phyloP scores from a whole-genome alignment of 2,113 vertebrate genomes.

The Sinosuthora webbiana region DNA sequence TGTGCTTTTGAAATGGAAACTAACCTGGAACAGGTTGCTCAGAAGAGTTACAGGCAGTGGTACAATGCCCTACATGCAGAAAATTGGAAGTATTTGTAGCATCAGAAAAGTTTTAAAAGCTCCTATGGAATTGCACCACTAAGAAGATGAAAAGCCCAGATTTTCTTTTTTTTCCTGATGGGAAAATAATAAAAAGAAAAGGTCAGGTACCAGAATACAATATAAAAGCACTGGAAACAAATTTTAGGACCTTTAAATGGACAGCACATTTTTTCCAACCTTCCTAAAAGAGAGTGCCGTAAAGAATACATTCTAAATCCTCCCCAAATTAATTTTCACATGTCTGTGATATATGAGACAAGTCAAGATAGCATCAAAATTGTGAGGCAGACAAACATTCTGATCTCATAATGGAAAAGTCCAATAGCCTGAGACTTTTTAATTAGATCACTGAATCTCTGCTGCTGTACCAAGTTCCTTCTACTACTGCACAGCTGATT shows the following conservation, averaged over 20 bases:
- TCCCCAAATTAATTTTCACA: neutral
- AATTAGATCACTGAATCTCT: conserved; percentile 11
- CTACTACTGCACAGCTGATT: neutral
- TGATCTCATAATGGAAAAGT: neutral
- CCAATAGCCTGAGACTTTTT: neutral
- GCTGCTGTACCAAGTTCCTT: neutral
- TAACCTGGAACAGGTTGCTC: neutral
- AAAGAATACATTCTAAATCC: neutral
- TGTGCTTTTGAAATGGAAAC: neutral
- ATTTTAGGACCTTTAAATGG: neutral
- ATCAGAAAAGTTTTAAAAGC: neutral
- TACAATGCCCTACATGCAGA: neutral
- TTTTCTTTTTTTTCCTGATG: rapidly evolving
- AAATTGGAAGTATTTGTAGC: neutral
- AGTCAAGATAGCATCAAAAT: neutral
- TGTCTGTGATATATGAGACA: neutral
- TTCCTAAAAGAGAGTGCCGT: neutral
- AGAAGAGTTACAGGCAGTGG: neutral
- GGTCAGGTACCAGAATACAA: neutral
- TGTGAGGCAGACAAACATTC: neutral
- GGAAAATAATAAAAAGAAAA: neutral
- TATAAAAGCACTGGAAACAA: neutral
- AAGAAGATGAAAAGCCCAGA: neutral
- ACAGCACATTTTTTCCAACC: neutral
- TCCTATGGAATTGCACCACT: neutral